Evolutionary conservation across 2,113 vertebrate species (phyloP).

Genomic region (Jacana jacana): DNA sequence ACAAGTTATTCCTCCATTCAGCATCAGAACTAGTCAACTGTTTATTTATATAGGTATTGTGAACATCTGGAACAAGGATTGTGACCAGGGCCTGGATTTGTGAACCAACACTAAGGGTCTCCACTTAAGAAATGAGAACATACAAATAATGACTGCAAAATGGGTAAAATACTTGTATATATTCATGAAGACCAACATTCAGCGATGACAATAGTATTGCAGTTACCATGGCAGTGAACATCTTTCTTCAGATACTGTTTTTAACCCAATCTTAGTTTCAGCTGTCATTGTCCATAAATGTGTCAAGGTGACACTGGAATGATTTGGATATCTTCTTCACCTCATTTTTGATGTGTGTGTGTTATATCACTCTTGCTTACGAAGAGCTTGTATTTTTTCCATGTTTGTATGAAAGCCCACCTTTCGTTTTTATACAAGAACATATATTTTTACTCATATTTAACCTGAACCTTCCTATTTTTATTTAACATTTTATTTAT

Average conservation of each 20-base stretch:
- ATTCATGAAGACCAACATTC: neutral
- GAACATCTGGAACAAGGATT: neutral
- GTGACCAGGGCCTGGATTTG: neutral
- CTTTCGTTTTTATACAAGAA: neutral
- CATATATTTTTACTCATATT: neutral
- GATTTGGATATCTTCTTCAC: neutral
- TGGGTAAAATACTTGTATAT: neutral
- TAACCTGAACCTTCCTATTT: neutral
- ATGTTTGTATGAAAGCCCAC: neutral
- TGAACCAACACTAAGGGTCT: neutral
- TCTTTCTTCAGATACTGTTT: neutral
- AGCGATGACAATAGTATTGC: neutral
- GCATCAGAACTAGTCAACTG: neutral
- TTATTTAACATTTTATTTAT: neutral
- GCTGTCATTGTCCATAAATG: neutral
- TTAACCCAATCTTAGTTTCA: neutral
- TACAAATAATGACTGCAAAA: neutral
- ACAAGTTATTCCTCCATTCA: neutral
- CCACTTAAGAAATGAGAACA: neutral
- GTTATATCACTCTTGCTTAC: neutral
- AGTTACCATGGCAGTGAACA: neutral
- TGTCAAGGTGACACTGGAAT: neutral
- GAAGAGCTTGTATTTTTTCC: neutral
- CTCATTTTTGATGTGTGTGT: neutral
- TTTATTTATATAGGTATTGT: neutral